Evolutionary conservation across 2,888 invertebrate species (phyloP), one percentile per base, ranked within the genome.

Genomic region (Mylabris sibirica): DNA sequence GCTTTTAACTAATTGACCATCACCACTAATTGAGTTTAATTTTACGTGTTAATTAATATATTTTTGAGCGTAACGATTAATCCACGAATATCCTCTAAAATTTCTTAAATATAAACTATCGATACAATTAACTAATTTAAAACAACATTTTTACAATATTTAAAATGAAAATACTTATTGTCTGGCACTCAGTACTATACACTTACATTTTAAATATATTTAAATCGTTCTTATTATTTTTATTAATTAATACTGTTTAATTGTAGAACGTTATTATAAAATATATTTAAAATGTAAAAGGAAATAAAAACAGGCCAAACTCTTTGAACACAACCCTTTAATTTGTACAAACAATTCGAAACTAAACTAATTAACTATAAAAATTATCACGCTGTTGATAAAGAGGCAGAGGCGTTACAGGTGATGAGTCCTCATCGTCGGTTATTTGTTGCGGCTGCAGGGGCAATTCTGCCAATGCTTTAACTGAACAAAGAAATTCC

Each of bases 351-450:
- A 74, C 70, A 77, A 80, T 77, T 76, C 73, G 68, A 75, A 77
- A 26, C 61, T 57, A 70, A 67, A 59, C 17, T 49, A 63, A 64
- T 69, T 84, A 84, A 81, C 83, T 84, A 84, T 92, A 94, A 87
- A 90, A 94, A 84, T 95, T 95, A 82, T 95, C 94, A 81, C 95
- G 89, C 85, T 95, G 94, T 85, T 95, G 95, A 82, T 93, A 93
- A 74, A 95, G 88, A 65, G 95, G 95, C 82, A 95, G 87, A 82
- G 93, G 91, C 66, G 92, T 91, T 77, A 91, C 90, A 49, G 95
- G 94, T 63, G 93, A 92, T 26, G 88, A 87, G 80, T 93, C 92
- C 66, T 92, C 93, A 76, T 91, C 90, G 67, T 93, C 91, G 72
- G 89, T 87, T 76, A 87, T 83, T 69, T 87, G 77, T 69, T 87